Percentiles rank a stretch among this genome's conserved stretches.
phyloP scores from a whole-genome alignment of 2,113 vertebrate genomes.

The Echinops telfairi region DNA sequence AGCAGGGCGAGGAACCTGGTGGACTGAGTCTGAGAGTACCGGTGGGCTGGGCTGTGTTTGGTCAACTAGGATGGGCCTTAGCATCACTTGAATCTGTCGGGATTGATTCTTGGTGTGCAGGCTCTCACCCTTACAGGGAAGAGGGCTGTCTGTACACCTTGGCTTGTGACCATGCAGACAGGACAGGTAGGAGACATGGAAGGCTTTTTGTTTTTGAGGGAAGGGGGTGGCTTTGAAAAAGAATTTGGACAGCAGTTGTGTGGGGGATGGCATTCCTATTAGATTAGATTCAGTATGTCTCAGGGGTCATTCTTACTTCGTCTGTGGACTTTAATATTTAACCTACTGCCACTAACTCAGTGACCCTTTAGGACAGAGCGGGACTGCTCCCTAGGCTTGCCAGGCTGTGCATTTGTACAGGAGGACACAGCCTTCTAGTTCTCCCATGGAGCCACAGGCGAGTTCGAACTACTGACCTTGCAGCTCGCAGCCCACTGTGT shows the following conservation, averaged over 20 bases:
- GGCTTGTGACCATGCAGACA: background rate
- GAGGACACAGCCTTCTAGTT: too few relatives aligned
- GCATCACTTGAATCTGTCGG: background rate
- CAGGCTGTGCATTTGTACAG: too few relatives aligned
- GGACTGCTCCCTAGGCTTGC: too few relatives aligned
- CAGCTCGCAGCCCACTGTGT: too few relatives aligned
- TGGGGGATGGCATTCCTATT: constrained; percentile 14
- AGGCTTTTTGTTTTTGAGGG: constrained; percentile 1
- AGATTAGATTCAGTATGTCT: background rate
- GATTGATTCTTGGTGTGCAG: background rate
- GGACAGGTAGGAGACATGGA: background rate
- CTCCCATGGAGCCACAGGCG: too few relatives aligned
- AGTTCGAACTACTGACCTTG: too few relatives aligned
- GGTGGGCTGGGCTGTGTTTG: background rate
- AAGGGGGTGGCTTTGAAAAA: background rate
- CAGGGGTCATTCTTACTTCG: background rate
- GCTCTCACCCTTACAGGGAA: background rate
- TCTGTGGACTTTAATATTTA: background rate
- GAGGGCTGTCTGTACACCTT: background rate
- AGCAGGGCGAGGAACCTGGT: background rate
- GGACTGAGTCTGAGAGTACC: background rate
- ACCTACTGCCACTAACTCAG: background rate
- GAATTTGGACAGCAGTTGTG: background rate
- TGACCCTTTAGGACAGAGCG: too few relatives aligned
- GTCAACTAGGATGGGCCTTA: background rate